Percentiles rank a stretch among this genome's conserved stretches.
Conservation (phyloP, 2,888 invertebrate genomes). For the Eristalinus aeneus region DNA sequence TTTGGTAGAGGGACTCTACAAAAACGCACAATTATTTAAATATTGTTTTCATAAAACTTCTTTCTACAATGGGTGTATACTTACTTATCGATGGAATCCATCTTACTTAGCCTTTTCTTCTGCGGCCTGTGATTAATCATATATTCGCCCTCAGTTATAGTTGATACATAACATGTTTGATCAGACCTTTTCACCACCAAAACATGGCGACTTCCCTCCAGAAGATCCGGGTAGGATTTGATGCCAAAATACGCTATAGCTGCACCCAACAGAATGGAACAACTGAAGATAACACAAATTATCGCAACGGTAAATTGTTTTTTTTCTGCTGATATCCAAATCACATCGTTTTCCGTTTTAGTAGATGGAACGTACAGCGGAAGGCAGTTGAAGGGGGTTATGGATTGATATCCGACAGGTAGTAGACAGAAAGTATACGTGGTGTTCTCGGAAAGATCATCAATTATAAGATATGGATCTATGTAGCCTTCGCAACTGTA, state of each 20-base stretch:
- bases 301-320: conserved; percentile 76
- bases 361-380: conserved; percentile 75
- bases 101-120: conserved; percentile 41
- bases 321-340: conserved; percentile 73
- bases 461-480: conserved; percentile 72
- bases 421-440: conserved; percentile 78
- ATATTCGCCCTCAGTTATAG: conserved; percentile 74
- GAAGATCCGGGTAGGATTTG: conserved; percentile 75
- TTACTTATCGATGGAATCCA: conserved; percentile 61
- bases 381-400: conserved; percentile 77
- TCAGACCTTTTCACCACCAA: conserved; percentile 75
- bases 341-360: conserved; percentile 14
- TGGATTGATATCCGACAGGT: conserved; percentile 54
- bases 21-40: background rate
- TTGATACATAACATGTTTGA: conserved; percentile 73
- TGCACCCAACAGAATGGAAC: conserved; percentile 75
- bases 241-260: conserved; percentile 75
- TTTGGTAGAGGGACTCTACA: conserved; percentile 53
- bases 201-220: conserved; percentile 77
- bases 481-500: conserved; percentile 75
- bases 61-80: conserved; percentile 2
- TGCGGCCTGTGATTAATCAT: conserved; percentile 49
- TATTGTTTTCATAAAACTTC: background rate
- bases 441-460: conserved; percentile 72
- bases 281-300: conserved; percentile 74